phyloP scores from a whole-genome alignment of 2,797 vertebrate genomes.

The Platyrinchus mystaceus region DNA sequence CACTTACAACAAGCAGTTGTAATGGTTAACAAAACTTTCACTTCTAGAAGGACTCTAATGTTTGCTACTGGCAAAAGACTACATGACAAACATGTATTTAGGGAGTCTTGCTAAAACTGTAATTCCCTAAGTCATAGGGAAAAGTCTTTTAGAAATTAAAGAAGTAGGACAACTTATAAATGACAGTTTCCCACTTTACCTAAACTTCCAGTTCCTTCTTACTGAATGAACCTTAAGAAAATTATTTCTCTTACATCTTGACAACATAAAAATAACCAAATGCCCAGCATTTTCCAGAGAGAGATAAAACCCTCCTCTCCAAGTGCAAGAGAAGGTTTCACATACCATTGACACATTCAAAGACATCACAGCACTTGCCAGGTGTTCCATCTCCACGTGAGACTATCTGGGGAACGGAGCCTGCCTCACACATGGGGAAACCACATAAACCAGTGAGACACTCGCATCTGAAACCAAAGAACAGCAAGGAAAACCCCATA shows the following conservation, averaged over 20 bases:
- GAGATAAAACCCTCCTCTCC: not conserved
- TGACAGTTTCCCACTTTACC: not conserved
- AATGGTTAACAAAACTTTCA: not conserved
- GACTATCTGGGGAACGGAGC: slow-evolving; percentile 83
- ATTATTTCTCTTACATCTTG: not conserved
- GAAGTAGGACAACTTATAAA: not conserved
- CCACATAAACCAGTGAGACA: slow-evolving; percentile 86
- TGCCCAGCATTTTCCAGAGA: not conserved
- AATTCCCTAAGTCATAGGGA: not conserved
- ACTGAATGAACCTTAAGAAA: not conserved
- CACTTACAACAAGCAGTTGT: not conserved
- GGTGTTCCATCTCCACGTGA: slow-evolving; percentile 86
- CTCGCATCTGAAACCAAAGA: slow-evolving; percentile 85
- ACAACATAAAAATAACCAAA: not conserved
- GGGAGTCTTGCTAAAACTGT: not conserved
- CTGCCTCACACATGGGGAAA: slow-evolving; percentile 84
- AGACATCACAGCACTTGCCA: slow-evolving; percentile 90
- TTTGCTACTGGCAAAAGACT: not conserved
- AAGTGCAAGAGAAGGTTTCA: slow-evolving; percentile 60
- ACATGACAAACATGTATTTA: not conserved
- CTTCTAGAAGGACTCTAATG: not conserved
- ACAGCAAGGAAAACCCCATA: slow-evolving; percentile 68
- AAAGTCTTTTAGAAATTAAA: not conserved
- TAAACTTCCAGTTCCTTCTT: not conserved
- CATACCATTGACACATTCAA: slow-evolving; percentile 90